Base-by-base conservation (phyloP, 2,888 invertebrate genomes). In the Cactoblastis cactorum region DNA sequence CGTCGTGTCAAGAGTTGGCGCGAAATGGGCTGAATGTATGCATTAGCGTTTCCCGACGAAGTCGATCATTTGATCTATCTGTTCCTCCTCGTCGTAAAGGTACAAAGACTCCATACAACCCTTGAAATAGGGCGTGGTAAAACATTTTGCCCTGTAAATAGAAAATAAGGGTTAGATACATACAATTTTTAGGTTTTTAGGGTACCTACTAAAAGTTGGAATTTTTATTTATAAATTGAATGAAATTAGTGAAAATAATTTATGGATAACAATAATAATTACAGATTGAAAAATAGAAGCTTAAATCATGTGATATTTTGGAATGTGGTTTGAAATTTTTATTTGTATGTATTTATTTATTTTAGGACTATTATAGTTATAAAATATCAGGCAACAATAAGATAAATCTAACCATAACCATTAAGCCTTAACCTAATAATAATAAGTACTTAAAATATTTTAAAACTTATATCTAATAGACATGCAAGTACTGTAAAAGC, bases 41-140 rank as follows among this genome's bases (percentile, higher is more conserved):
- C 67, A 60, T 84, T 86, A 89, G 80, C 89, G 88, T 83, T 92
- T 92, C 80, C 94, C 94, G 88, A 95, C 91, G 90, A 92, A 94
- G 88, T 94, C 94, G 87, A 94, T 93, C 94, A 94, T 94, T 88
- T 94, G 93, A 83, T 92, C 92, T 90, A 93, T 92, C 85, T 93
- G 92, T 80, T 94, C 93, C 90, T 92, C 92, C 85, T 95, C 94
- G 84, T 95, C 94, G 79, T 91, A 91, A 83, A 94, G 91, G 87
- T 94, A 91, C 88, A 95, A 91, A 82, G 94, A 93, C 90, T 94
- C 93, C 90, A 94, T 91, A 90, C 95, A 95, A 89, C 94, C 94
- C 90, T 92, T 92, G 91, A 95, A 95, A 91, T 93, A 94, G 90
- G 92, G 91, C 83, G 93, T 93, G 77, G 93, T 92, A 90, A 95